These are phyloP conservation scores for Neosalanx taihuensis DNA, from an alignment of 2,797 vertebrate species.

Conservation along the genomic window DNA sequence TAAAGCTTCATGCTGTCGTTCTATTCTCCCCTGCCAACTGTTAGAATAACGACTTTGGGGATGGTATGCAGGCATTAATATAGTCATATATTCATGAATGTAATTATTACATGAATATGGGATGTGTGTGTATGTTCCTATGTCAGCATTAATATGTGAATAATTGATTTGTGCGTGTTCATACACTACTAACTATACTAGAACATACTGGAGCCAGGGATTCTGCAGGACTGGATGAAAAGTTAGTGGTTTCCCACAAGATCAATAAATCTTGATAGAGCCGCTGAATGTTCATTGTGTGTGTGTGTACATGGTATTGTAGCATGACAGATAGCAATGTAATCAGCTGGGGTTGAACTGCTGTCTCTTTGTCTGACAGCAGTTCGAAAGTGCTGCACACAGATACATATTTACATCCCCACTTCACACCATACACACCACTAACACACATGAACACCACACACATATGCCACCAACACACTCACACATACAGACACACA, in stretches of 20 bases:
- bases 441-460: neutral
- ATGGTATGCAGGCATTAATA: too few relatives aligned
- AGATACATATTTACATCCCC: slow-evolving; percentile 5
- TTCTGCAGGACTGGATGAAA: too few relatives aligned
- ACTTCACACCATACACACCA: neutral
- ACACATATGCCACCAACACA: neutral
- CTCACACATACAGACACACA: neutral
- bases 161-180: neutral
- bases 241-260: too few relatives aligned
- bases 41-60: too few relatives aligned
- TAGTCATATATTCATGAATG: too few relatives aligned
- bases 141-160: neutral
- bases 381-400: neutral
- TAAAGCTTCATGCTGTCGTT: neutral
- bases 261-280: too few relatives aligned
- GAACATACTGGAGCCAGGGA: neutral
- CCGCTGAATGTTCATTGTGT: neutral
- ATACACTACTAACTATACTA: neutral
- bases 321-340: slow-evolving; percentile 3
- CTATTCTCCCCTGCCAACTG: too few relatives aligned
- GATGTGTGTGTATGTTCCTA: neutral
- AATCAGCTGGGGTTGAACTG: slow-evolving; percentile 25
- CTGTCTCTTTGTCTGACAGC: slow-evolving; percentile 17
- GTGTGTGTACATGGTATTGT: neutral
- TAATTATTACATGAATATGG: neutral